Percentiles rank a stretch among this genome's conserved stretches.
Evolutionary conservation across 1,140 invertebrate genomes (phyloP).

Genomic region (Drosophila nannoptera): DNA sequence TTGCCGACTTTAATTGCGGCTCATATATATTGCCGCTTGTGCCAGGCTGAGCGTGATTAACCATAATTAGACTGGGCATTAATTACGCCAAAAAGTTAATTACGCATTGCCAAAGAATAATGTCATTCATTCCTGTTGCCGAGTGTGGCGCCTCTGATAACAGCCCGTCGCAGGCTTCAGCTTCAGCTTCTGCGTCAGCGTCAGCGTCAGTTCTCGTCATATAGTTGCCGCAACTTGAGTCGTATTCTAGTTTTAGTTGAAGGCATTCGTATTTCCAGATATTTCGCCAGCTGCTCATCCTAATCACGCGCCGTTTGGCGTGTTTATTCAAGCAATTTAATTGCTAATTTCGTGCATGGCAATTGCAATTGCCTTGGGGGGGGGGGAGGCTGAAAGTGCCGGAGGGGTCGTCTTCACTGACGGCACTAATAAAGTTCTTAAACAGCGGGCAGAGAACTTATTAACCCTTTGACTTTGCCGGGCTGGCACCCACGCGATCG

Average conservation of each 20-base stretch:
- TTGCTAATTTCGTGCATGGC: slow-evolving; percentile 26
- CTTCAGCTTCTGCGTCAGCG: neutral
- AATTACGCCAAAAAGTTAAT: slow-evolving; percentile 79
- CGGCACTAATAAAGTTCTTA: slow-evolving; percentile 59
- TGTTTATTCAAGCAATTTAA: slow-evolving; percentile 52
- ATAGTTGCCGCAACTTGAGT: neutral
- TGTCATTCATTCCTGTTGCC: slow-evolving; percentile 30
- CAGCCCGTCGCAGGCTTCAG: neutral
- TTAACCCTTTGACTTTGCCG: slow-evolving; percentile 66
- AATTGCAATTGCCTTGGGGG: slow-evolving; percentile 11
- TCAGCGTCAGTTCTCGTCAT: too few relatives aligned
- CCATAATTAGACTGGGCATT: slow-evolving; percentile 79
- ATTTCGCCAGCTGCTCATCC: slow-evolving; percentile 7
- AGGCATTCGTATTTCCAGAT: neutral
- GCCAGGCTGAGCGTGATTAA: slow-evolving; percentile 77
- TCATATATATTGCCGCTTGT: slow-evolving; percentile 67
- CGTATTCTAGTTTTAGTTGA: slow-evolving; percentile 1
- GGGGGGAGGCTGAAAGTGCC: neutral
- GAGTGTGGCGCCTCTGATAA: slow-evolving; percentile 32
- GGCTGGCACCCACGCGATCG: slow-evolving; percentile 41
- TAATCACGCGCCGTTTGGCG: slow-evolving; percentile 6
- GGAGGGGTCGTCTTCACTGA: neutral
- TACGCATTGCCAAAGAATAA: slow-evolving; percentile 60
- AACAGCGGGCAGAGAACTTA: slow-evolving; percentile 68
- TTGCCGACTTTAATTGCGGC: slow-evolving; percentile 77